Evolutionary conservation across 2,797 vertebrate species (phyloP).

Genomic region (Strix occidentalis): DNA sequence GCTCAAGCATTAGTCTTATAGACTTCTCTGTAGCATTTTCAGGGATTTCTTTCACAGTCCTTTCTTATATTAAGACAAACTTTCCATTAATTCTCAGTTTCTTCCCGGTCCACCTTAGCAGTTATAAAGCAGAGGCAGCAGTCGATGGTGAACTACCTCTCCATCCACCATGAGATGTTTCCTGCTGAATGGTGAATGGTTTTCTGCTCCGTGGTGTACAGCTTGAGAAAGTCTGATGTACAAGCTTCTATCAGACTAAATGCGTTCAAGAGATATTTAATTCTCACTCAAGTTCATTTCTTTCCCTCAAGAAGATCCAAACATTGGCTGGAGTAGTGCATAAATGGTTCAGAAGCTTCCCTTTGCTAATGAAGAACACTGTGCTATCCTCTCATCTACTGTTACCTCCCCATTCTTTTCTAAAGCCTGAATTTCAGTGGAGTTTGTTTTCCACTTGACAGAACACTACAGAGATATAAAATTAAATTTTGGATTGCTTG

Average conservation of each 20-base stretch:
- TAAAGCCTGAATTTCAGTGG: background rate
- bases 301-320: background rate
- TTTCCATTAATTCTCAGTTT: background rate
- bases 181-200: background rate
- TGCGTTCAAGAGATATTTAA: background rate
- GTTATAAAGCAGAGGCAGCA: background rate
- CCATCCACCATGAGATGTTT: background rate
- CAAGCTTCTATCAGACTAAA: background rate
- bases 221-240: background rate
- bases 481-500: background rate
- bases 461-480: background rate
- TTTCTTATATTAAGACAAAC: background rate
- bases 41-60: background rate
- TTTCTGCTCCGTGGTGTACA: background rate
- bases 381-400: background rate
- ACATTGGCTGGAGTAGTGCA: background rate
- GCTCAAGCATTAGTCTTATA: background rate
- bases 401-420: background rate
- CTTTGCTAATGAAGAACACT: background rate
- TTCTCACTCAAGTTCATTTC: background rate
- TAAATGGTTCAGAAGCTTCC: background rate
- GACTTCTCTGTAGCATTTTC: background rate
- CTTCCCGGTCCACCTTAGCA: background rate
- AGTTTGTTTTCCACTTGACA: background rate
- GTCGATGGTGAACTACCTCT: background rate